Evolutionary conservation across 2,113 vertebrate genomes (phyloP), one percentile per base, ranked within the genome.

Genomic region (Corydoras sp.): DNA sequence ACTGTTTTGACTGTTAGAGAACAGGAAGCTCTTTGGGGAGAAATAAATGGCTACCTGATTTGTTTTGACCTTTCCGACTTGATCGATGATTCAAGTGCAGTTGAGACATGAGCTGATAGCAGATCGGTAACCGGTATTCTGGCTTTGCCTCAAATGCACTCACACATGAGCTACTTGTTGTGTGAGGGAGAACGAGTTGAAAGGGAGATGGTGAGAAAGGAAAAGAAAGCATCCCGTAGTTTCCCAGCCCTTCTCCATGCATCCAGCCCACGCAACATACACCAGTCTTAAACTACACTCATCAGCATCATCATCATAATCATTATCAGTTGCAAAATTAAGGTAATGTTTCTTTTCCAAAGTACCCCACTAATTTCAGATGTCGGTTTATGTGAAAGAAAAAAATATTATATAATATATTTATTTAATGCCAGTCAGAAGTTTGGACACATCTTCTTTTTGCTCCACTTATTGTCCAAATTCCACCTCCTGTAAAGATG

Each of bases 1-100:
- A n/a, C 5, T 8, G 24, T 12, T 29, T 62, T 29, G 24, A 2
- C 9, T 60, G 29, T 65, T 65, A 50, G 24, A 18, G 63, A 5
- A 4, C 18, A 2, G 2, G 10, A 32, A 14, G 53, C 32, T 13
- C 48, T 64, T 10, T 3, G 6, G 30, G 35, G 18, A 24, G 18
- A 24, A 24, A 24, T 24, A 35, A 64, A 8, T 9, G 6, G 24
- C 43, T 35, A 12, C 8, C n/a, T 65, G 56, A 35, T n/a, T 58
- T 32, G 3, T 48, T 67, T 32, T 32, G 55, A 60, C 54, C 43
- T 18, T 62, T 35, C 29, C 63, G 61, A 70, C 31, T 30, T 51
- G 65, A 49, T 60, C 14, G 9, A 32, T 73, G 13, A 65, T 68
- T 48, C 12, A 1, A 48, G 30, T 48, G 31, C 18, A 30, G 31